These are phyloP conservation scores for Hippocampus comes DNA, from an alignment of 2,113 vertebrate species.

Conservation along the genomic window DNA sequence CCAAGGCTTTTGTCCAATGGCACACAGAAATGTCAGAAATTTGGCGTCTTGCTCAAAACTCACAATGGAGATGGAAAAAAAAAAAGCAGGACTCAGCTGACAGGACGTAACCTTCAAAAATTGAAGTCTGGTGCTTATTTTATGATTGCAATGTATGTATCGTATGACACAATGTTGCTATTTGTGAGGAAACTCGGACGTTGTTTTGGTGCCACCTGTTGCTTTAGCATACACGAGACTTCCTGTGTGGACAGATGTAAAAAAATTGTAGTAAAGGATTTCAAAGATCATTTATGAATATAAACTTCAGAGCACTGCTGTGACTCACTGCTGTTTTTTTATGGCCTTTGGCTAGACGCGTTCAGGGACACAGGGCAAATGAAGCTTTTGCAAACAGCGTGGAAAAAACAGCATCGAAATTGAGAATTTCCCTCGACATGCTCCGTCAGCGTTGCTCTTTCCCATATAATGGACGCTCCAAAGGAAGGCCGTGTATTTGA, in stretches of 20 bases:
- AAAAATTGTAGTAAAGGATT: background rate
- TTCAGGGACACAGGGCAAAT: conserved; percentile 29
- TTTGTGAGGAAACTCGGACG: too few relatives aligned
- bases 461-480: conserved; percentile 32
- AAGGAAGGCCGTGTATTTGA: conserved; percentile 48
- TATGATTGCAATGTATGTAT: background rate
- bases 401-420: conserved; percentile 36
- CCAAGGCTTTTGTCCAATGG: conserved; percentile 29
- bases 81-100: conserved; percentile 2
- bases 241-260: background rate
- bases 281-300: background rate
- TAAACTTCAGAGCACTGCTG: background rate
- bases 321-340: conserved; percentile 14
- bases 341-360: conserved; percentile 14
- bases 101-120: conserved; percentile 7
- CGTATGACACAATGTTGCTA: background rate
- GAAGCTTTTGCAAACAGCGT: conserved; percentile 33
- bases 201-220: background rate
- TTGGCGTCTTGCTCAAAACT: conserved; percentile 13
- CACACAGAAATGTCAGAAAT: conserved; percentile 31
- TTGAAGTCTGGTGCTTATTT: conserved; percentile 13
- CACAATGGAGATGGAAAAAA: conserved; percentile 11
- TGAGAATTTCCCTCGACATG: conserved; percentile 30
- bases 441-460: conserved; percentile 37
- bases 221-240: background rate